Conservation (phyloP, 2,888 invertebrate species). For the Teinopalpus imperialis region DNA sequence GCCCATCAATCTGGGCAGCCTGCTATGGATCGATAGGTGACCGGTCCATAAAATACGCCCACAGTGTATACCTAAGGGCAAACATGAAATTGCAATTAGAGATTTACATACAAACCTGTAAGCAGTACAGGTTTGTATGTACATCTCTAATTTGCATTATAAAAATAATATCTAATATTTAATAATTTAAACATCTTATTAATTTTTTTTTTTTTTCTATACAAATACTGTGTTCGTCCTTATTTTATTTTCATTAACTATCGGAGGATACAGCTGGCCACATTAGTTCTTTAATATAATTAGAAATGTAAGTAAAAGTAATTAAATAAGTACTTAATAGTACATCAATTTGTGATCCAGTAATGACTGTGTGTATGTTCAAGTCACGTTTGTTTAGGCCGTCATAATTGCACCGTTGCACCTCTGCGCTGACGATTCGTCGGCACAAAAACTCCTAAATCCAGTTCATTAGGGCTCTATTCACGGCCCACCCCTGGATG, state of each 20-base stretch:
- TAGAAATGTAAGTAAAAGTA: constrained; percentile 3
- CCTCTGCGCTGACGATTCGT: constrained; percentile 75
- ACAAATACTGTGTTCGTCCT: too few relatives aligned
- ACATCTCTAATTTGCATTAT: too few relatives aligned
- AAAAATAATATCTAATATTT: too few relatives aligned
- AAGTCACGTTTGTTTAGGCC: constrained; percentile 72
- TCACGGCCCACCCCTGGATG: constrained; percentile 79
- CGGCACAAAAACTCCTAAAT: constrained; percentile 81
- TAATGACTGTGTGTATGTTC: constrained; percentile 55
- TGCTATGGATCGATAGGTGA: constrained; percentile 55
- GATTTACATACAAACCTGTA: neutral
- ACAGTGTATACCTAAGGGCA: constrained; percentile 28
- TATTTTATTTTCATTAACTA: neutral
- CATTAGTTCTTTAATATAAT: too few relatives aligned
- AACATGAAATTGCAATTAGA: constrained; percentile 48
- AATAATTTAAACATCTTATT: too few relatives aligned
- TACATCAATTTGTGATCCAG: constrained; percentile 43
- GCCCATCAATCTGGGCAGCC: constrained; percentile 60
- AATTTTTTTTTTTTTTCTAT: too few relatives aligned
- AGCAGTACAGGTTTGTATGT: too few relatives aligned
- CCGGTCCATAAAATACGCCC: constrained; percentile 36
- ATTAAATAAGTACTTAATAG: constrained; percentile 31
- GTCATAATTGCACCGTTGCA: constrained; percentile 78
- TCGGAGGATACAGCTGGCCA: too few relatives aligned
- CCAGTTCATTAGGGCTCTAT: constrained; percentile 82